phyloP scores from a whole-genome alignment of 2,113 vertebrate species.

The Canis aureus region DNA sequence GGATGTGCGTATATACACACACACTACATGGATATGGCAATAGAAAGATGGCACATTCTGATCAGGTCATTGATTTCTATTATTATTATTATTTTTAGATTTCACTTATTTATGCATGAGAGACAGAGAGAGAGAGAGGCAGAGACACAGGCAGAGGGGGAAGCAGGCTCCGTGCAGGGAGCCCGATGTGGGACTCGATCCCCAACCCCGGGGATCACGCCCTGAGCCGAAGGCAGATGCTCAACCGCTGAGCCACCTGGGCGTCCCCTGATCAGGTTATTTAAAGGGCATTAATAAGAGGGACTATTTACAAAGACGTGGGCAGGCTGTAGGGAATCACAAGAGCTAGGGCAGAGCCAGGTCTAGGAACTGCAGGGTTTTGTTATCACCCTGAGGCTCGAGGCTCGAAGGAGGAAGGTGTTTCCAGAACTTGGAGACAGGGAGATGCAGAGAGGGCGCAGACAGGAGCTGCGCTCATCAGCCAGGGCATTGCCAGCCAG shows the following conservation, averaged over 20 bases:
- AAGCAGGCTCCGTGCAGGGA: no score
- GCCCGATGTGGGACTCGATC: no score
- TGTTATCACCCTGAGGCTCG: neutral
- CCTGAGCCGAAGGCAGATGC: no score
- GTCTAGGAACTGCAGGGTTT: neutral
- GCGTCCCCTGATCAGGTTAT: neutral
- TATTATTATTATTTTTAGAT: no score
- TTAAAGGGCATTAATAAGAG: neutral
- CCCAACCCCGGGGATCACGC: no score
- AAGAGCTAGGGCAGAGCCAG: neutral
- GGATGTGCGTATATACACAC: neutral
- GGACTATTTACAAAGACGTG: neutral
- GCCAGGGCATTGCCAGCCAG: neutral
- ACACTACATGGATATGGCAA: neutral
- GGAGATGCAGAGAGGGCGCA: neutral
- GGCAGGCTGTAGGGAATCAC: neutral
- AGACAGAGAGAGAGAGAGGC: no score
- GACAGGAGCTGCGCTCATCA: neutral
- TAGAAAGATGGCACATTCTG: neutral
- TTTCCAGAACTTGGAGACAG: neutral
- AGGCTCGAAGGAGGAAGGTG: neutral
- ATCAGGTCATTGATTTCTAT: neutral
- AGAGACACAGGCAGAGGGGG: no score
- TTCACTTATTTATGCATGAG: no score
- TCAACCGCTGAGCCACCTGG: no score